Evolutionary conservation across 2,113 vertebrate species (phyloP).

Genomic region (Malurus elegans): DNA sequence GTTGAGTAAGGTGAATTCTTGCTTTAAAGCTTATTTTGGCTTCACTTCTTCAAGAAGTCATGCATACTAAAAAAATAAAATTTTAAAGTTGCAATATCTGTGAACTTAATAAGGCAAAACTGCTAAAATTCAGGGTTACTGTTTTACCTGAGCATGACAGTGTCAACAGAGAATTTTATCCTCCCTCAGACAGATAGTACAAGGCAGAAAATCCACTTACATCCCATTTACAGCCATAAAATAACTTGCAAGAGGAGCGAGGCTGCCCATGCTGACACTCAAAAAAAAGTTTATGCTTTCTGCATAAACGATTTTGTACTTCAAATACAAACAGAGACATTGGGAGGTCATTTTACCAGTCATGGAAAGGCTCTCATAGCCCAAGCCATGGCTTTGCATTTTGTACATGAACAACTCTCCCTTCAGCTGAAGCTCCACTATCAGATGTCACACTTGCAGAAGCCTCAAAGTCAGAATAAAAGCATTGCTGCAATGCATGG

Average conservation of each 20-base stretch:
- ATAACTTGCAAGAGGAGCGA: neutral
- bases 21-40: neutral
- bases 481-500: neutral
- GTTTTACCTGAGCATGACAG: neutral
- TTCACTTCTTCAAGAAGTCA: neutral
- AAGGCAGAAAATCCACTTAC: constrained; percentile 25
- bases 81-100: neutral
- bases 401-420: neutral
- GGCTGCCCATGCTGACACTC: neutral
- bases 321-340: neutral
- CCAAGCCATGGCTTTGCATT: rapidly evolving
- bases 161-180: neutral
- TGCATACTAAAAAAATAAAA: neutral
- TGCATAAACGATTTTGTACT: neutral
- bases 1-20: neutral
- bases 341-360: neutral
- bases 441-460: neutral
- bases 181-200: neutral
- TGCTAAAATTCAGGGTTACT: neutral
- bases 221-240: neutral
- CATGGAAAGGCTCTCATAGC: neutral
- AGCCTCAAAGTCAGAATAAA: neutral
- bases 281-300: neutral
- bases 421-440: neutral
- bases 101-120: neutral